A percentile compares a stretch with the other conserved stretches of the same genome.
Evolutionary conservation across 2,797 vertebrate genomes (phyloP).

Genomic region (Ibycter americanus): DNA sequence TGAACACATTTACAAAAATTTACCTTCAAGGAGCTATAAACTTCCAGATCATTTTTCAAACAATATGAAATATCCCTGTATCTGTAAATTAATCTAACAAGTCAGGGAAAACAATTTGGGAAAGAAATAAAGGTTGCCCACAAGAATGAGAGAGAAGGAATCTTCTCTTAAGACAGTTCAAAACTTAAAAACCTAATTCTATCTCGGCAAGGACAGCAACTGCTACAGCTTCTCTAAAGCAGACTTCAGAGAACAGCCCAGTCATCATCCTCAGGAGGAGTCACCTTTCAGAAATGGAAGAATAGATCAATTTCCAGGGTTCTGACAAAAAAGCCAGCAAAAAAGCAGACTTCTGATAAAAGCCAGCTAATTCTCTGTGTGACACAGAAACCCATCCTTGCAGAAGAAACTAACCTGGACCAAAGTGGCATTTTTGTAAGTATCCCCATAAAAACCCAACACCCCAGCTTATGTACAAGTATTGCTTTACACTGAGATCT

Average conservation of each 20-base stretch:
- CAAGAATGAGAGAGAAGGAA: neutral
- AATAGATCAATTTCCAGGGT: neutral
- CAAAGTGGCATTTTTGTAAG: rapidly evolving
- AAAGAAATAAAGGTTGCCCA: neutral
- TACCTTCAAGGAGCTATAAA: neutral
- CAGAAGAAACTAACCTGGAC: neutral
- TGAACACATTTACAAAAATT: neutral
- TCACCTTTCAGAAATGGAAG: neutral
- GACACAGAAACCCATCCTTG: neutral
- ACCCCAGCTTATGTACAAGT: rapidly evolving
- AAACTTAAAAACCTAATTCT: neutral
- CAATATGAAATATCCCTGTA: neutral
- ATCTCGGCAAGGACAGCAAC: neutral
- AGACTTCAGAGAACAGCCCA: neutral
- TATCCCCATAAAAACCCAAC: neutral
- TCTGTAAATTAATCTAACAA: neutral
- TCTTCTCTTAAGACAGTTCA: neutral
- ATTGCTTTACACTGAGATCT: neutral
- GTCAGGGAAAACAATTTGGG: neutral
- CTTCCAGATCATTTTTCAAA: neutral
- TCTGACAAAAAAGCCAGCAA: neutral
- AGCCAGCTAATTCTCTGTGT: neutral
- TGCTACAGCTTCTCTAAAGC: neutral
- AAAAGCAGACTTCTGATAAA: neutral
- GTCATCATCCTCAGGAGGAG: neutral